phyloP scores from a whole-genome alignment of 1,140 invertebrate genomes.

The Orius insidiosus region DNA sequence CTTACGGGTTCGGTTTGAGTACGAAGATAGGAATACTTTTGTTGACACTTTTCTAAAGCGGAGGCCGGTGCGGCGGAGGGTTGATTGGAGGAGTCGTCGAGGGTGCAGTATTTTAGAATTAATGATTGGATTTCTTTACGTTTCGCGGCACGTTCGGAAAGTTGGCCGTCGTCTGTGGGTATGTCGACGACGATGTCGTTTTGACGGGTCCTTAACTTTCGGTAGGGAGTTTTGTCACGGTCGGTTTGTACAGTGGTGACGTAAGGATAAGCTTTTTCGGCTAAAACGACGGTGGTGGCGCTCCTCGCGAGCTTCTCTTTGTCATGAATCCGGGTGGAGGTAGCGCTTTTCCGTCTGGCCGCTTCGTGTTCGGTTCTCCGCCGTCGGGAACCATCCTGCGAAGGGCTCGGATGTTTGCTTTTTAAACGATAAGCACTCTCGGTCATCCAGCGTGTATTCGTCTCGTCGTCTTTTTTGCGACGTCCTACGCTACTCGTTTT shows the following conservation, averaged over 20 bases:
- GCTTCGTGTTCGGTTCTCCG: slow-evolving; percentile 11
- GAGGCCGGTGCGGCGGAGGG: slow-evolving; percentile 6
- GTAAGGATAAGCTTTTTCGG: slow-evolving; percentile 49
- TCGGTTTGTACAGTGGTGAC: slow-evolving; percentile 22
- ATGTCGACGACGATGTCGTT: slow-evolving; percentile 15
- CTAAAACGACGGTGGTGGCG: slow-evolving; percentile 41
- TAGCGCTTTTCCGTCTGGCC: slow-evolving; percentile 11
- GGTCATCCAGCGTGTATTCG: slow-evolving; percentile 1
- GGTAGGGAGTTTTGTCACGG: slow-evolving; percentile 39
- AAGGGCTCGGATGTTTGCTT: slow-evolving; percentile 26
- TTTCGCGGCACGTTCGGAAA: slow-evolving; percentile 50
- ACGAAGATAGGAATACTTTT: slow-evolving; percentile 22
- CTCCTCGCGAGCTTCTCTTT: slow-evolving; percentile 29
- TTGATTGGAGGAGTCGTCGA: slow-evolving; percentile 36
- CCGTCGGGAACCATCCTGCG: slow-evolving; percentile 43
- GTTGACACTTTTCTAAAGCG: slow-evolving; percentile 21
- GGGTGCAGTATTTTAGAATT: slow-evolving; percentile 54
- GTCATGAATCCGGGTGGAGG: neutral
- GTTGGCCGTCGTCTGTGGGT: slow-evolving; percentile 12
- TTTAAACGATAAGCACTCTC: slow-evolving; percentile 12
- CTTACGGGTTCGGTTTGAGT: slow-evolving; percentile 4
- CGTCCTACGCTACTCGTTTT: too few species aligned
- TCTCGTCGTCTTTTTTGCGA: neutral
- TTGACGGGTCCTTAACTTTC: slow-evolving; percentile 17
- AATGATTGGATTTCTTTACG: slow-evolving; percentile 64